Evolutionary conservation across 2,888 invertebrate species (phyloP).

Genomic region (Nycteola revayana): DNA sequence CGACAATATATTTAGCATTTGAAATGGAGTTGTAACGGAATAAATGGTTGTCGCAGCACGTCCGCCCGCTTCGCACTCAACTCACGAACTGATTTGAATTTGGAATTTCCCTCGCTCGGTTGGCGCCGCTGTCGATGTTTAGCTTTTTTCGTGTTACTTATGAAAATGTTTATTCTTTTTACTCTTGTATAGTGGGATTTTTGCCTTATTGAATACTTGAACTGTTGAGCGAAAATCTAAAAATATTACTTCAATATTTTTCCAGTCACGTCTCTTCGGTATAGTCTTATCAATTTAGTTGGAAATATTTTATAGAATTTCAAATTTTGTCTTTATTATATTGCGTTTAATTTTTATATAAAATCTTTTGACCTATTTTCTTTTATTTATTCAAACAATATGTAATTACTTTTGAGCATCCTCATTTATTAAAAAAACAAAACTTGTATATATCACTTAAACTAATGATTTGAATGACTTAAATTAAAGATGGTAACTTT

Average conservation of each 20-base stretch:
- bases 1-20: constrained; percentile 72
- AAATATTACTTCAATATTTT: constrained; percentile 1
- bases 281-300: too few relatives aligned
- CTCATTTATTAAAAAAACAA: too few relatives aligned
- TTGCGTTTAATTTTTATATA: too few relatives aligned
- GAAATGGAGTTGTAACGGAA: constrained; percentile 69
- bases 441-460: too few relatives aligned
- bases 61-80: constrained; percentile 65
- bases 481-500: too few relatives aligned
- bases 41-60: constrained; percentile 67
- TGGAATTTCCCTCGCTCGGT: constrained; percentile 63
- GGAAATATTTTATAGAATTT: too few relatives aligned
- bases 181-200: constrained; percentile 20
- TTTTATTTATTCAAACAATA: too few relatives aligned
- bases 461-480: too few relatives aligned
- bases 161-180: constrained; percentile 22
- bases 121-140: constrained; percentile 44
- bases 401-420: too few relatives aligned
- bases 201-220: constrained; percentile 8
- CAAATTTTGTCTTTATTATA: too few relatives aligned
- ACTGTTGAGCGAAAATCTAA: constrained; percentile 10
- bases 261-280: background rate
- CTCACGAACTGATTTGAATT: constrained; percentile 80
- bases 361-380: too few relatives aligned
- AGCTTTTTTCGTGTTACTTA: constrained; percentile 32